phyloP scores from a whole-genome alignment of 1,140 invertebrate genomes.

The Lineus longissimus region DNA sequence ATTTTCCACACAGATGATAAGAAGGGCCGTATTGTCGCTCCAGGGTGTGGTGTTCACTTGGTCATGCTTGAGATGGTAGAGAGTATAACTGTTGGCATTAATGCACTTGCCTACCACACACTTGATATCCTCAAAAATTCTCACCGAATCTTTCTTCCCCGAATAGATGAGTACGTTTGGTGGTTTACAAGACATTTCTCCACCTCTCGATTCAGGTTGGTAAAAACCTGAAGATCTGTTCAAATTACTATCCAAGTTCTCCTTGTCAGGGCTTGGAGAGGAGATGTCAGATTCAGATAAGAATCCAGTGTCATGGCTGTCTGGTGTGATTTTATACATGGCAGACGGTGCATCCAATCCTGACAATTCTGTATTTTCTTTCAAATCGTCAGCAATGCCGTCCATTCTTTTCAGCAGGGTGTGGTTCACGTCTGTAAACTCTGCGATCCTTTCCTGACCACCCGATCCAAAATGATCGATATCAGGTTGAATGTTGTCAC shows the following conservation, averaged over 20 bases:
- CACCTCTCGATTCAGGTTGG: not conserved
- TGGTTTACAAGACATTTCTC: constrained; percentile 56
- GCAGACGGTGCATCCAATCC: constrained; percentile 3
- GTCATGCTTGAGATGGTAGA: constrained; percentile 67
- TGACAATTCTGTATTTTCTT: not conserved
- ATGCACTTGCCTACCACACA: constrained; percentile 65
- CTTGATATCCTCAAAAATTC: constrained; percentile 68
- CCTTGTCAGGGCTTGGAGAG: not conserved
- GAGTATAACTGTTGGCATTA: constrained; percentile 70
- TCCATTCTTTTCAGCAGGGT: not conserved
- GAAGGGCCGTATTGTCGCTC: constrained; percentile 67
- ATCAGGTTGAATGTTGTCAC: constrained; percentile 14
- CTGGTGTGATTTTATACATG: not conserved
- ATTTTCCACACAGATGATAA: constrained; percentile 71
- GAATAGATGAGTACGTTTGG: constrained; percentile 80
- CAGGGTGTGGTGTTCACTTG: constrained; percentile 64
- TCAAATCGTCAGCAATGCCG: not conserved
- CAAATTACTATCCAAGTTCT: not conserved
- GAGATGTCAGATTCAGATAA: not conserved
- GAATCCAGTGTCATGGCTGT: not conserved
- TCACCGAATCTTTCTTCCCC: constrained; percentile 62
- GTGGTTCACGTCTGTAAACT: constrained; percentile 11
- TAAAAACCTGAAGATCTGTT: not conserved
- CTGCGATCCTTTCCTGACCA: constrained; percentile 20
- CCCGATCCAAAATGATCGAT: constrained; percentile 20